Base-by-base conservation (phyloP, 2,113 vertebrate species). In the Noctilio leporinus region DNA sequence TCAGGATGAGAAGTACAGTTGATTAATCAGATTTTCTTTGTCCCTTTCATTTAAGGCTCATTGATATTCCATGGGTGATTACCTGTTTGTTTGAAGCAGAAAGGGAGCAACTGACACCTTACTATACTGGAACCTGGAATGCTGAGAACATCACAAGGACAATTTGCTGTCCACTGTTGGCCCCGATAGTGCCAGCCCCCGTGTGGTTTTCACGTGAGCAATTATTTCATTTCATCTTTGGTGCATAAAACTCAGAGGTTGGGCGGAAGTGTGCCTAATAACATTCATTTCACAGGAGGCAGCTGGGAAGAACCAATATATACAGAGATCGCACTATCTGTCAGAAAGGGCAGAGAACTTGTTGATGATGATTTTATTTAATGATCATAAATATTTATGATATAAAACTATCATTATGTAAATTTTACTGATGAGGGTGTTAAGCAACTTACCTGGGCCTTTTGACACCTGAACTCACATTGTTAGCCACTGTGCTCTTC, bases 31-130 rank as follows among this genome's bases (percentile, higher is more conserved):
- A 45, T 59, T 33, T n/a, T 9, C 4, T 1, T 4, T 20, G 4
- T 40, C 15, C 19, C 45, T 65, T 69, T 73, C 10, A 20, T 19
- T 43, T 7, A 17, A 30, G 4, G 22, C 17, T 38, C 10, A 14
- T 12, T 7, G 4, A 2, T 40, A n/a, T 9, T 64, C 30, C 3
- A 0, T 10, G 9, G 11, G 4, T 26, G 16, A 10, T 69, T 9
- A 20, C 4, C 14, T 69, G 20, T 43, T 72, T 33, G 62, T 35
- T 65, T 24, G 62, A 87, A 57, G 17, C 4, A 38, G 20, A 65
- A 57, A 28, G 53, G 33, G 20, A 12, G n/a, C 20, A 11, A 11
- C 7, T 22, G 26, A 4, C 15, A 8, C 8, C 10, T 20, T 26
- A 17, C n/a, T 65, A 0, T 28, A 43, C 43, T 84, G 70, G 3